Evolutionary conservation across 2,113 vertebrate genomes (phyloP), one percentile per base, ranked within the genome.

Genomic region (Hyperopisus bebe): DNA sequence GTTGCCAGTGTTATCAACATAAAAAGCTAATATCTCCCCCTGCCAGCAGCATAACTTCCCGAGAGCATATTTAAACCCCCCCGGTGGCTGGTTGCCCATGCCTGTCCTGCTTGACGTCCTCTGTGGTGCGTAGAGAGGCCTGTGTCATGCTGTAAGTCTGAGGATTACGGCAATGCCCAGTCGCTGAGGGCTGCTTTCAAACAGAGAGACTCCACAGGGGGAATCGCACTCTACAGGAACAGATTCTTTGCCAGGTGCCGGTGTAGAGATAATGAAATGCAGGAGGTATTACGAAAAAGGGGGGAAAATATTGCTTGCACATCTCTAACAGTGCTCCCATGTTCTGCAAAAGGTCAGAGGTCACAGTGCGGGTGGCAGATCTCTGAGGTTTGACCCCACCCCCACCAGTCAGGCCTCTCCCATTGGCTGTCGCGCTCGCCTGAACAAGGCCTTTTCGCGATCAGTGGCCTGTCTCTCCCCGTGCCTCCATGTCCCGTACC

Each of bases 11-110:
- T 42, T 80, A 42, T 15, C 17, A 15, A 19, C 15, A 0, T 82
- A 15, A 87, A 55, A 39, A 51, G 86, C 31, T 55, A 27, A n/a
- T 83, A 53, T 90, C 90, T 80, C 21, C 90, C 90, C 87, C 91
- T 89, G 89, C 62, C 91, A 91, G 89, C 82, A 88, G 89, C 89
- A 90, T 88, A 90, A 85, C 86, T 89, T 80, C 50, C 89, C 55
- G n/a, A 51, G 85, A 87, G 21, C 85, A 87, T n/a, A 87, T 87
- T 39, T 55, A 39, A 50, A 39, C 58, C 48, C 19, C 86, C n/a
- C 53, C 19, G 19, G 13, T 46, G 50, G 48, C 50, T 39, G 50
- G 15, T 47, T 87, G 27, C 86, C 86, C 1, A 3, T 8, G 6
- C 6, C 31, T n/a, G 24, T 53, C 50, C 86, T 58, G 31, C 86